Evolutionary conservation across 2,888 invertebrate species (phyloP), one percentile per base, ranked within the genome.

Genomic region (Panzeria rudis): DNA sequence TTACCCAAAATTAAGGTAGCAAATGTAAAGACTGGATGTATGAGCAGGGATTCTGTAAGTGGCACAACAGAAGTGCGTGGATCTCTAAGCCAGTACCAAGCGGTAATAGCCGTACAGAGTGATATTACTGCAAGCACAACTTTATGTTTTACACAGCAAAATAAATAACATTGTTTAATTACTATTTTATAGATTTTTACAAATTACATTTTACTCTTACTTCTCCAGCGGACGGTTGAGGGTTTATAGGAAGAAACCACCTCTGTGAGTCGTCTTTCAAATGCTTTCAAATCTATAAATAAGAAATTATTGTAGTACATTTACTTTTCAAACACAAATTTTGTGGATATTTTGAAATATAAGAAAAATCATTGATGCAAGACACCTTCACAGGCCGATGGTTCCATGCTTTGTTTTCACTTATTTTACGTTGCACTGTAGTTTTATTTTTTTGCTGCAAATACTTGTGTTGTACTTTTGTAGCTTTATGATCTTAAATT

Each of bases 181-280:
- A 17, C 32, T 35, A 35, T 23, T 50, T 52, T 62, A 15, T 54
- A 0, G 17, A 47, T 2, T 25, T 47, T 15, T 25, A 54, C 9
- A 72, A 11, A 38, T 17, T 17, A 41, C 4, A 38, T 71, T 13
- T 29, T 29, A 64, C n/a, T 94, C 95, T 94, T 94, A 98, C 98
- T 96, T 94, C 98, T 95, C 99, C 99, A 99, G 93, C 98, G 95
- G 89, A 96, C 95, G 72, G 99, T 98, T 62, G 97, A 96, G 44
- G 99, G 99, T 91, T 98, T 97, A 88, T 99, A 95, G 91, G 98
- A 97, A 88, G 97, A 96, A 91, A 99, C 98, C 17, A 99, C 99
- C 94, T 99, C 99, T 0, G 98, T 99, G 29, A 99, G 94, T 75
- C 99, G 95, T 87, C 99, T 95, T 93, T 99, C 99, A 93, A 99